Percentiles rank a stretch among this genome's conserved stretches.
Conservation (phyloP, 2,113 vertebrate species). For the Ibidorhyncha struthersii region DNA sequence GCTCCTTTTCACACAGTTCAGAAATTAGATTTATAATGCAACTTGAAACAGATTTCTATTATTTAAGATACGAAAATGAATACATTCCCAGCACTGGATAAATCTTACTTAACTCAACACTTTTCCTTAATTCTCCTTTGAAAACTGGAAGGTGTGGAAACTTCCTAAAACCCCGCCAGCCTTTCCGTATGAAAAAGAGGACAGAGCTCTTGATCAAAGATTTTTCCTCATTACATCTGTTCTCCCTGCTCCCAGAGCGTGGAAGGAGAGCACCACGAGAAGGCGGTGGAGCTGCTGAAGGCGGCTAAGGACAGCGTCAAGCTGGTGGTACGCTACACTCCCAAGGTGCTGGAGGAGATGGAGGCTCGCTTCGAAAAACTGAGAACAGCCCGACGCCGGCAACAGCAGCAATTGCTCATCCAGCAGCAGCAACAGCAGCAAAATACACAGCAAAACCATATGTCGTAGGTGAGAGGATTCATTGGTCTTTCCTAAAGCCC, state of each 20-base stretch:
- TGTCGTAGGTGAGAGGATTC: constrained; percentile 93
- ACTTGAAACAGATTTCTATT: background rate
- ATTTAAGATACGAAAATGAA: background rate
- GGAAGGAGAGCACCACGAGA: constrained; percentile 98
- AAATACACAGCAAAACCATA: constrained; percentile 93
- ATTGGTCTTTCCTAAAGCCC: constrained; percentile 32
- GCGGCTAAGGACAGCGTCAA: constrained; percentile 97
- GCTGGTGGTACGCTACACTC: constrained; percentile 97
- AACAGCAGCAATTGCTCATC: constrained; percentile 95
- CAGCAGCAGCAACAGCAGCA: constrained; percentile 90
- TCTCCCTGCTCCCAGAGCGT: constrained; percentile 84
- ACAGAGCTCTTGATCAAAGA: background rate
- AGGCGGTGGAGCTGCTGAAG: constrained; percentile 95
- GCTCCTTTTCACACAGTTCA: background rate
- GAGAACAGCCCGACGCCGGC: constrained; percentile 92
- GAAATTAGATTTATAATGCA: background rate
- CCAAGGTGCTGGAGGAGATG: constrained; percentile 99
- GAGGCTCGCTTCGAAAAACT: constrained; percentile 98
- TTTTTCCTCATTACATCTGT: background rate
- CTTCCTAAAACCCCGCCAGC: background rate
- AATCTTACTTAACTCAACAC: background rate
- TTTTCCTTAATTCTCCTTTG: background rate
- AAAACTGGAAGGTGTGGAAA: background rate
- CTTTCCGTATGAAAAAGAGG: background rate
- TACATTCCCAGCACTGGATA: background rate